Percentiles rank a stretch among this genome's conserved stretches.
Evolutionary conservation across 2,888 invertebrate species (phyloP).

Genomic region (Metellina segmentata): DNA sequence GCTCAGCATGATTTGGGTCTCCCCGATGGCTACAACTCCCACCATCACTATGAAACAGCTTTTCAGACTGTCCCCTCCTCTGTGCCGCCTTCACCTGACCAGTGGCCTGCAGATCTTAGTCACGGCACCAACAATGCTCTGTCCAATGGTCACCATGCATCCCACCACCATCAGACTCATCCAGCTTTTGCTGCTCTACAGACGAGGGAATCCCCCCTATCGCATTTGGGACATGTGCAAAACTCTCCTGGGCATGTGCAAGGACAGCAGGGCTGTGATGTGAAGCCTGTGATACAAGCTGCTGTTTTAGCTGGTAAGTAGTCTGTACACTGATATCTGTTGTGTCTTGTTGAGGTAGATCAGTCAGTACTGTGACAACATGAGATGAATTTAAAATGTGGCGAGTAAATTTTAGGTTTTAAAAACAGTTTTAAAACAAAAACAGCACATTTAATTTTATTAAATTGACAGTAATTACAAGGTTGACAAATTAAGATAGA

Average conservation of each 20-base stretch:
- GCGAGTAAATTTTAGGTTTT: no score
- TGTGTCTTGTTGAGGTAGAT: no score
- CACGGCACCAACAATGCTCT: constrained; percentile 52
- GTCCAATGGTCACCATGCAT: constrained; percentile 52
- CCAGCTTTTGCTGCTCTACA: constrained; percentile 70
- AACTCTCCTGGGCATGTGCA: constrained; percentile 59
- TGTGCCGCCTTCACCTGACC: constrained; percentile 79
- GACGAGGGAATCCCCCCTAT: constrained; percentile 67
- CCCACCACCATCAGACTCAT: constrained; percentile 66
- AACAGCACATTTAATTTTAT: no score
- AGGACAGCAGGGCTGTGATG: constrained; percentile 80
- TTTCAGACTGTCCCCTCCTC: constrained; percentile 89
- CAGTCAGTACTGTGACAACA: no score
- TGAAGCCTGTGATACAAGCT: constrained; percentile 85
- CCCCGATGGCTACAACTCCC: constrained; percentile 72
- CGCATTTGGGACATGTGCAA: constrained; percentile 73
- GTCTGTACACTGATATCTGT: no score
- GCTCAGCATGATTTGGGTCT: constrained; percentile 65
- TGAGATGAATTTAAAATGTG: no score
- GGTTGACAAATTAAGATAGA: no score
- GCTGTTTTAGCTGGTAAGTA: constrained; percentile 84
- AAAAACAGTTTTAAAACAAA: no score
- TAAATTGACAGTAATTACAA: no score
- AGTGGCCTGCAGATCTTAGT: constrained; percentile 77
- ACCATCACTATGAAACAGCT: constrained; percentile 80